Conservation (phyloP, 2,888 invertebrate species). For the Acleris cristana region DNA sequence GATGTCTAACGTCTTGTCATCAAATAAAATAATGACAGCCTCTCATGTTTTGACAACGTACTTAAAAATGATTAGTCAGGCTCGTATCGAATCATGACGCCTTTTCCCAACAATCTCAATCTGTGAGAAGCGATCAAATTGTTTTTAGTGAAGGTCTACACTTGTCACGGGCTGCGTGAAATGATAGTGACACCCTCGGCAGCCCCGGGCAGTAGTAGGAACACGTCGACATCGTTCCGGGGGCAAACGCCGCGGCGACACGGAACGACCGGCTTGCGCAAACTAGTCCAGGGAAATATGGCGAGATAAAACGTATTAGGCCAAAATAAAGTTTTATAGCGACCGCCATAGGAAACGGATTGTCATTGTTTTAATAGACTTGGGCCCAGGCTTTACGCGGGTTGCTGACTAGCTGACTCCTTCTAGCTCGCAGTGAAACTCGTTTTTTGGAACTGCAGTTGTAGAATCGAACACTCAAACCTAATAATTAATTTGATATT, state of each 20-base stretch:
- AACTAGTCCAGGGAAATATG: slow-evolving; percentile 75
- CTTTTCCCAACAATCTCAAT: too few species aligned
- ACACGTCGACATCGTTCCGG: slow-evolving; percentile 72
- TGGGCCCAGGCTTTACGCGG: background rate
- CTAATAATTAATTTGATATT: background rate
- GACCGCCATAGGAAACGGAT: slow-evolving; percentile 19
- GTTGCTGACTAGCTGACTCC: background rate
- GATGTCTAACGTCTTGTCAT: too few species aligned
- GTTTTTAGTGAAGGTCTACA: slow-evolving; percentile 37
- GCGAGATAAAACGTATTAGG: slow-evolving; percentile 56
- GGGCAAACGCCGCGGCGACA: slow-evolving; percentile 69
- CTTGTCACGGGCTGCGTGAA: slow-evolving; percentile 50
- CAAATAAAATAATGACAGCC: too few species aligned
- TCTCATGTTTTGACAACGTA: too few species aligned
- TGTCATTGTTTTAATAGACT: slow-evolving; percentile 27
- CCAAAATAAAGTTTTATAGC: slow-evolving; percentile 61
- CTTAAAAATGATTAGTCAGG: too few species aligned
- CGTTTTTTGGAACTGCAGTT: too few species aligned
- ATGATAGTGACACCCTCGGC: slow-evolving; percentile 70
- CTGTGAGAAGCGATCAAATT: too few species aligned
- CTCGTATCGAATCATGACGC: too few species aligned
- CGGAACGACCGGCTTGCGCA: slow-evolving; percentile 71
- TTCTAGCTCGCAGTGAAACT: background rate
- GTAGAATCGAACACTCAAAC: background rate
- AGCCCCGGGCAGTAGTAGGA: slow-evolving; percentile 69